Evolutionary conservation across 2,113 vertebrate genomes (phyloP), one percentile per base, ranked within the genome.

Genomic region (Sander vitreus): DNA sequence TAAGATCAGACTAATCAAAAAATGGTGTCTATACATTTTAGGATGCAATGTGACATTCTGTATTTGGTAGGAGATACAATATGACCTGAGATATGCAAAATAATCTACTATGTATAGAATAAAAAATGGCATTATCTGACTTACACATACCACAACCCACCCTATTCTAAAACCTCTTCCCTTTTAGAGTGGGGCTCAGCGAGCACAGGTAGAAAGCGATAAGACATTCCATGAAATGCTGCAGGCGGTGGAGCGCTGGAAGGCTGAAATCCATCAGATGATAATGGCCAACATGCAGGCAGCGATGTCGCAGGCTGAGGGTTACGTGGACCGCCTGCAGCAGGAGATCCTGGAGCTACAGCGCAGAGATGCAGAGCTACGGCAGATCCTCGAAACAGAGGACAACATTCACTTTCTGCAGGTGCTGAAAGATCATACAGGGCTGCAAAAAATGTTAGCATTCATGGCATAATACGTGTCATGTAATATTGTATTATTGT

Each of bases 331-430:
- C 19, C 93, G 94, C 5, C 92, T 96, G 85, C 94, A 94, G 86
- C 93, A 95, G 88, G 95, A 96, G 92, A 94, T 95, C 27, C 77
- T 92, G 79, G 95, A 95, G 84, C 92, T 96, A 23, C 94, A 95
- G 84, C 91, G 91, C 14, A 85, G 94, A 66, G 95, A 95, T 0
- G 86, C 90, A 10, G 95, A 95, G 78, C 88, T 96, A 0, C 78
- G 92, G 48, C 94, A 95, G 76, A 95, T 96, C 78, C 88, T 96
- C 0, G 94, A 96, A 48, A 96, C 95, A 0, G 95, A 96, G 81
- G 95, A 96, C 91, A 95, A 93, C 92, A 95, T 96, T 85, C 92
- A 96, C 77, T 96, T 96, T 57, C 78, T 96, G 70, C 95, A 96
- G 94, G 95, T 95, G 82, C 48, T 65, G 21, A 27, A 74, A 65